Evolutionary conservation across 2,888 invertebrate genomes (phyloP), one percentile per base, ranked within the genome.

Genomic region (Drosophila antonietae): DNA sequence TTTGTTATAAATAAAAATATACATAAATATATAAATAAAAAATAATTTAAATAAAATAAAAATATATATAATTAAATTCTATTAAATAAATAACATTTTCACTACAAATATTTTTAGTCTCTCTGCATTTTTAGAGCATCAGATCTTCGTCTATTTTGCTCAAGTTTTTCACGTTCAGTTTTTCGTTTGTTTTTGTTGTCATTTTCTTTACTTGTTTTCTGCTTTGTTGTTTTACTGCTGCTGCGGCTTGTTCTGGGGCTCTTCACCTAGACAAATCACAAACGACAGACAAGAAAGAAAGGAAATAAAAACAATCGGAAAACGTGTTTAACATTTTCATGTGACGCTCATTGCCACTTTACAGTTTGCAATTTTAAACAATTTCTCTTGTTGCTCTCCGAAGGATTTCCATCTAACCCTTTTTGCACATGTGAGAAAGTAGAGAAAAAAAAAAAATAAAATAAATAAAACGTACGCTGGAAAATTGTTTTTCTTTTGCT

Each of bases 401-500:
- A 55, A 71, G 77, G 82, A 68, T 35, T n/a, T 15, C 12, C 12
- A 10, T 6, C 31, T 72, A 88, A 85, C 89, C 90, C 73, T 90
- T 83, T 90, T 83, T 65, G 51, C 64, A 58, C 53, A 56, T 56
- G 56, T 53, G 59, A 63, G 53, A 60, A 55, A 12, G 62, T 20
- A 44, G 31, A 35, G 63, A 55, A 59, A 56, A 1, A n/a, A 3
- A 41, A 52, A 61, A 20, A 51, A 41, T n/a, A 47, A 41, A 44
- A 37, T 47, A 63, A 63, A 66, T 70, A 23, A 66, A 73, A 55
- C 39, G 60, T 59, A 74, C 20, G 49, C n/a, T 76, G 78, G 84
- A 87, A 90, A 90, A 88, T 87, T 90, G 89, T 83, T 88, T 88
- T 88, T 89, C 80, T 89, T 88, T 83, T 90, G 75, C 82, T 89